Evolutionary conservation across 2,888 invertebrate species (phyloP).

Genomic region (Schizotus pectinicornis): DNA sequence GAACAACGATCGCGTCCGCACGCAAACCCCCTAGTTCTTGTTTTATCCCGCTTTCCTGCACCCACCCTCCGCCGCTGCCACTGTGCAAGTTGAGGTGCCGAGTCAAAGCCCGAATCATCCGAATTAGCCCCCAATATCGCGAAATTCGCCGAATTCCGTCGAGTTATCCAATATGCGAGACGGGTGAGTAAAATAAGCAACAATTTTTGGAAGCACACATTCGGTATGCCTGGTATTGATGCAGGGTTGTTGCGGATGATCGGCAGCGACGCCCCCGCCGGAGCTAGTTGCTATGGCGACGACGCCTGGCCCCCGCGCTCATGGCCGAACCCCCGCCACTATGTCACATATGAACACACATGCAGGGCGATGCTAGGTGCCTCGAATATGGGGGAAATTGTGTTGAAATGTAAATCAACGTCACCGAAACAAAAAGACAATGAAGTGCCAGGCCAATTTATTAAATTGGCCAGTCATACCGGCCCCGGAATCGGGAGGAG

Average conservation of each 20-base stretch:
- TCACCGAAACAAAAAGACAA: too few relatives aligned
- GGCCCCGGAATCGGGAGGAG: too few relatives aligned
- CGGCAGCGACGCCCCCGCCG: constrained; percentile 55
- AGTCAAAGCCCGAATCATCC: not conserved
- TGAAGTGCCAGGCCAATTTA: too few relatives aligned
- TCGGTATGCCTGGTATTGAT: constrained; percentile 52
- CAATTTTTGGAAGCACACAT: constrained; percentile 36
- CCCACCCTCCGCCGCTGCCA: not conserved
- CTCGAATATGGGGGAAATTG: too few relatives aligned
- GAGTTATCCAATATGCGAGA: constrained; percentile 15
- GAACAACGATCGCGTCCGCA: too few relatives aligned
- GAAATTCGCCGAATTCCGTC: constrained; percentile 12
- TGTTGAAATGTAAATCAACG: too few relatives aligned
- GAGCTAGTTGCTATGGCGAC: constrained; percentile 52
- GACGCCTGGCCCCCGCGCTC: constrained; percentile 37
- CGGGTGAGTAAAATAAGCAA: constrained; percentile 29
- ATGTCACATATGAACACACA: constrained; percentile 56
- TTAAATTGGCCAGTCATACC: too few relatives aligned
- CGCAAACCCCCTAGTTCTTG: not conserved
- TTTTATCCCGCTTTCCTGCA: not conserved
- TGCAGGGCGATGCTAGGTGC: constrained; percentile 41
- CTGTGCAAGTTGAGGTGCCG: not conserved
- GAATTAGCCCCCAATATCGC: constrained; percentile 7
- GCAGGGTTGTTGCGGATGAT: constrained; percentile 58
- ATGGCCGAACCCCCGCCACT: constrained; percentile 36